Evolutionary conservation across 2,113 vertebrate species (phyloP).

Genomic region (Pseudonaja textilis): DNA sequence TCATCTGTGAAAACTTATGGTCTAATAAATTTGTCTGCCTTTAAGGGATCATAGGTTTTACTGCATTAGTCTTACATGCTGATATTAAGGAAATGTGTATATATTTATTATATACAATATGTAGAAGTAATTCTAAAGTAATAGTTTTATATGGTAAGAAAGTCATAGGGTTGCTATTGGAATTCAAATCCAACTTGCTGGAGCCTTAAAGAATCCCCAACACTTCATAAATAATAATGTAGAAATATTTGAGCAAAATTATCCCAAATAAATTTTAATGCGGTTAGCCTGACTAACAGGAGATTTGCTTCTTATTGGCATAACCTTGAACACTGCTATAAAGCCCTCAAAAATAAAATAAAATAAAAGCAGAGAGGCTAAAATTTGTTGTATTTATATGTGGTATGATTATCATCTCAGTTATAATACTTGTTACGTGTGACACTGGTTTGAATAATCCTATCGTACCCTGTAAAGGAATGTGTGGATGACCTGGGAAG

Average conservation of each 20-base stretch:
- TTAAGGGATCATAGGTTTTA: not conserved
- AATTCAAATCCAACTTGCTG: not conserved
- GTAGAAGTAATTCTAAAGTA: not conserved
- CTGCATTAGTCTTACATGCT: not conserved
- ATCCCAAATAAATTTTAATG: not conserved
- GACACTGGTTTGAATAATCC: not conserved
- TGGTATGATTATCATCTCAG: not conserved
- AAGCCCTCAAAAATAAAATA: not conserved
- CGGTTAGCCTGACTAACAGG: not conserved
- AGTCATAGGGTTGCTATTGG: not conserved
- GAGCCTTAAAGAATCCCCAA: not conserved
- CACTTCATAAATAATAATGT: not conserved
- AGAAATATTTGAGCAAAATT: not conserved
- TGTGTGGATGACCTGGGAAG: not conserved
- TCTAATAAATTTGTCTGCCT: not conserved
- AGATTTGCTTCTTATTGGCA: not conserved
- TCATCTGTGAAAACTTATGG: not conserved
- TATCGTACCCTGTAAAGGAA: constrained; percentile 18
- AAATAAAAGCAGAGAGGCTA: accelerated
- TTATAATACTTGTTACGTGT: not conserved
- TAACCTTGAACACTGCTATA: constrained; percentile 1
- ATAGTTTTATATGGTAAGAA: not conserved
- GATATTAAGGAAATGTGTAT: not conserved
- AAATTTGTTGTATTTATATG: not conserved
- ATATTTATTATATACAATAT: not conserved